Percentiles rank a stretch among this genome's conserved stretches.
Conservation (phyloP, 2,797 vertebrate genomes). For the Varecia variegata region DNA sequence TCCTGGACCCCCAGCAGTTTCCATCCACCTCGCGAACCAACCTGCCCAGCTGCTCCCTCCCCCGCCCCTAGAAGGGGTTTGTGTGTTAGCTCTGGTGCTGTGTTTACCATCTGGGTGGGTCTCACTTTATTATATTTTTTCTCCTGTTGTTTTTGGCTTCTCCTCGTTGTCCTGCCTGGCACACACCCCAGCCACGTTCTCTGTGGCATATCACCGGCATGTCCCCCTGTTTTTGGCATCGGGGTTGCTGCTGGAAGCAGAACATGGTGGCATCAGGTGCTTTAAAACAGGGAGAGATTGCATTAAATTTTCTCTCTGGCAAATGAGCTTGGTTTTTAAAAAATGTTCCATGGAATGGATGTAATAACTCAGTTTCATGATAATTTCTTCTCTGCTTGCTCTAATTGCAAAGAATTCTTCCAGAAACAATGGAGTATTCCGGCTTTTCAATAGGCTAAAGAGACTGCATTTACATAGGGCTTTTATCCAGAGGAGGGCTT, state of each 20-base stretch:
- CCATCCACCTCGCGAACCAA: background rate
- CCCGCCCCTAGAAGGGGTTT: background rate
- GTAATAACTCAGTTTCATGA: constrained; percentile 51
- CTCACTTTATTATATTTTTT: background rate
- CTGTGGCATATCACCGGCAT: background rate
- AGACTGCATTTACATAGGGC: background rate
- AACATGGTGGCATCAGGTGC: background rate
- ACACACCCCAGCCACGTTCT: background rate
- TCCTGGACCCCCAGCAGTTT: background rate
- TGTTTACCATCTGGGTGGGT: background rate
- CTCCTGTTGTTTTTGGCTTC: background rate
- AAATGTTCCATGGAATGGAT: background rate
- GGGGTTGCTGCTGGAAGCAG: background rate
- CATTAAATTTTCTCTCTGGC: constrained; percentile 36
- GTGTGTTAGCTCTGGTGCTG: background rate
- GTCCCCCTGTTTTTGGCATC: background rate
- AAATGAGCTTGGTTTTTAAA: constrained; percentile 43
- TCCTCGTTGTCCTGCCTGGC: background rate
- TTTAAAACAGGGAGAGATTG: background rate
- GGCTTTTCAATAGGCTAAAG: background rate
- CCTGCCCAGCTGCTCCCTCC: background rate
- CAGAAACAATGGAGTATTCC: background rate
- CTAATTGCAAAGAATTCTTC: constrained; percentile 54
- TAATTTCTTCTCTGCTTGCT: constrained; percentile 51
- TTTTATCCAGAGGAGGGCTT: background rate